Conservation (phyloP, 2,888 invertebrate genomes). For the Anodontia alba region DNA sequence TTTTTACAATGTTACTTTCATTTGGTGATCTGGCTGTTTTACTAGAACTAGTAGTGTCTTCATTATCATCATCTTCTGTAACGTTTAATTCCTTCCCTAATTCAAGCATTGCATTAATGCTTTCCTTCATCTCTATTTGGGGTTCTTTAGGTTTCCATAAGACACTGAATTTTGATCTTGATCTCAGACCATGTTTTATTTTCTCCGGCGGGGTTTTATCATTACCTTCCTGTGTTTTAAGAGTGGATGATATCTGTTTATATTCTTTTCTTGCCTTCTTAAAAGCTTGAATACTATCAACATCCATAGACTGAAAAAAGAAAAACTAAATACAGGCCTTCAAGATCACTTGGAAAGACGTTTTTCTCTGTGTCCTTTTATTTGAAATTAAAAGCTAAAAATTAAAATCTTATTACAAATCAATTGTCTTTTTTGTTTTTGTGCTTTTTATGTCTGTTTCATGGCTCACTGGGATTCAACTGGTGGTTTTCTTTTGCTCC, state of each 20-base stretch:
- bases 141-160: neutral
- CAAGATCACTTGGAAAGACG: too few species aligned
- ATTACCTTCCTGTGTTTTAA: neutral
- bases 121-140: slow-evolving; percentile 10
- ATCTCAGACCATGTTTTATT: neutral
- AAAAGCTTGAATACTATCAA: slow-evolving; percentile 31
- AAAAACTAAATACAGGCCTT: too few species aligned
- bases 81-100: slow-evolving; percentile 25
- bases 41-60: neutral
- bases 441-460: too few species aligned
- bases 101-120: slow-evolving; percentile 20
- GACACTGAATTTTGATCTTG: neutral
- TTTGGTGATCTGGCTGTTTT: neutral
- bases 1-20: neutral
- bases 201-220: neutral
- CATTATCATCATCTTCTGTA: slow-evolving; percentile 8
- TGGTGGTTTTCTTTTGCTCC: too few species aligned
- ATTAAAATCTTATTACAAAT: too few species aligned
- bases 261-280: slow-evolving; percentile 22
- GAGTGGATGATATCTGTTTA: neutral
- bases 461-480: too few species aligned
- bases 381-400: too few species aligned
- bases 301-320: slow-evolving; percentile 46
- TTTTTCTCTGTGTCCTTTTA: too few species aligned
- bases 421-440: too few species aligned